These are phyloP conservation scores for Procavia capensis DNA, from an alignment of 2,113 vertebrate species.

Conservation along the genomic window DNA sequence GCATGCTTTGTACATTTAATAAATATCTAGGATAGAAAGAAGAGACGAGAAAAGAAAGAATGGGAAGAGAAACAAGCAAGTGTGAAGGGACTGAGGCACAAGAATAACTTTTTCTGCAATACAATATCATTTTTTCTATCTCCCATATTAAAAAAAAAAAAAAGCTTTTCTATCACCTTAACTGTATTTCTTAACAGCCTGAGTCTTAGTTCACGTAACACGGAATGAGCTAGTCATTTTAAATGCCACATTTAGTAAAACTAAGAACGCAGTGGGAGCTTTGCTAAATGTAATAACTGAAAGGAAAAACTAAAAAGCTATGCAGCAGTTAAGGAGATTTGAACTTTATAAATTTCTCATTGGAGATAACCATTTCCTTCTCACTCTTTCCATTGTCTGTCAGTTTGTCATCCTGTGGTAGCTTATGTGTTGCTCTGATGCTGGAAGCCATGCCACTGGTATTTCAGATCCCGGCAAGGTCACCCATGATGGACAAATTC, in stretches of 20 bases:
- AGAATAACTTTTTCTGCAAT: background rate
- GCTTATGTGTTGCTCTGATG: too few species aligned
- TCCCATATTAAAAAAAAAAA: background rate
- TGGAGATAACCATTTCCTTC: background rate
- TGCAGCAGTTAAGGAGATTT: background rate
- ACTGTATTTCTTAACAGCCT: background rate
- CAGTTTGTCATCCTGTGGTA: too few species aligned
- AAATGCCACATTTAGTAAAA: background rate
- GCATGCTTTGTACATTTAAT: background rate
- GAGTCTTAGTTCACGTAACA: background rate
- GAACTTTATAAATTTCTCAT: background rate
- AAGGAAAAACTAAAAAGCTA: background rate
- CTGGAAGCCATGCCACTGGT: too few species aligned
- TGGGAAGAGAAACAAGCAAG: background rate
- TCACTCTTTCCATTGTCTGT: background rate
- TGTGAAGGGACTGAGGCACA: background rate
- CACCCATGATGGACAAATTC: too few species aligned
- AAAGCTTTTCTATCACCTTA: background rate
- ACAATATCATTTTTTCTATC: background rate
- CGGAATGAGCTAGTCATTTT: background rate
- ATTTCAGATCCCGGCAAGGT: too few species aligned
- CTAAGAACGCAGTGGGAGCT: background rate
- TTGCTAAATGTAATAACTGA: background rate
- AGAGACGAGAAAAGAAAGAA: background rate
- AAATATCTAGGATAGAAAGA: background rate